Evolutionary conservation across 1,140 invertebrate species (phyloP).

Genomic region (Stegodyphus dumicola): DNA sequence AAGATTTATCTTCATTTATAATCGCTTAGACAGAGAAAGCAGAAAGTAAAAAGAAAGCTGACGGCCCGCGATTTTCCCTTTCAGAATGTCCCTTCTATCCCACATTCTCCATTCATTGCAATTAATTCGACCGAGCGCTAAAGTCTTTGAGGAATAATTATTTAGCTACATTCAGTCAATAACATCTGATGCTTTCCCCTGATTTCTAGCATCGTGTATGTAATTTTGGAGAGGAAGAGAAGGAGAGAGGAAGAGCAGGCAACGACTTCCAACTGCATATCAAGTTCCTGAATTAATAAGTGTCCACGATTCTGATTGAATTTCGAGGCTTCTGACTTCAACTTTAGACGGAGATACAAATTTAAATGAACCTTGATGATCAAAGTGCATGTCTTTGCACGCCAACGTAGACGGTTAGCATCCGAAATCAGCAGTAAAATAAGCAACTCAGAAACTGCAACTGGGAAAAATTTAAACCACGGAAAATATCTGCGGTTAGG

Average conservation of each 20-base stretch:
- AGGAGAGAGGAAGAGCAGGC: slow-evolving; percentile 7
- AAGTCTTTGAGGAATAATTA: slow-evolving; percentile 50
- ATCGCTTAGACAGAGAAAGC: no score
- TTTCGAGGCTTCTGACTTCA: not conserved
- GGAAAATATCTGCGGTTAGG: not conserved
- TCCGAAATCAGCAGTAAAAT: no score
- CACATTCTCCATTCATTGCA: no score
- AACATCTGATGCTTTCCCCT: slow-evolving; percentile 41
- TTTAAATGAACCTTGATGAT: no score
- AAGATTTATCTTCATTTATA: no score
- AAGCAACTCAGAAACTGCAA: no score
- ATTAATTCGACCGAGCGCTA: not conserved
- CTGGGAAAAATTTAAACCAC: slow-evolving; percentile 23
- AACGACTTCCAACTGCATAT: slow-evolving; percentile 11
- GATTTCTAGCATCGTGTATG: not conserved
- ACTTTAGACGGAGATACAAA: no score
- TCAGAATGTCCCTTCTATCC: no score
- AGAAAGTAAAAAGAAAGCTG: no score
- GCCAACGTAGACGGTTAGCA: no score
- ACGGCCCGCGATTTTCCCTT: no score
- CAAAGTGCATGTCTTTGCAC: no score
- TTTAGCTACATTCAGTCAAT: slow-evolving; percentile 56
- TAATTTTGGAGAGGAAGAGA: not conserved
- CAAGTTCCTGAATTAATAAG: slow-evolving; percentile 56
- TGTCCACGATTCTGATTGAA: slow-evolving; percentile 37